Evolutionary conservation across 2,888 invertebrate species (phyloP).

Genomic region (Rhopalosiphum nymphaeae): DNA sequence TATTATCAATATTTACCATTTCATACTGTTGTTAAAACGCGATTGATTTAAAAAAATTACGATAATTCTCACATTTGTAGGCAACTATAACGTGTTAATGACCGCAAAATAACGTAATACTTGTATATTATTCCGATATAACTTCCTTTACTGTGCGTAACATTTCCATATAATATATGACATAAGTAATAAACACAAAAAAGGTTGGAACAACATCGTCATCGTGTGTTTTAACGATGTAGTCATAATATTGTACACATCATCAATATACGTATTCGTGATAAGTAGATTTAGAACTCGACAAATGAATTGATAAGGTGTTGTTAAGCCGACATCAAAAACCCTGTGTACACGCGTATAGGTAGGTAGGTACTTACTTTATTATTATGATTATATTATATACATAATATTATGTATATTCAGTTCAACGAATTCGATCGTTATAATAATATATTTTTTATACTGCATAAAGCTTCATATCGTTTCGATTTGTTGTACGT

Average conservation of each 20-base stretch:
- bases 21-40: background rate
- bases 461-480: background rate
- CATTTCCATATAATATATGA: background rate
- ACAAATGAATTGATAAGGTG: background rate
- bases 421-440: background rate
- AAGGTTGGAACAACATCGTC: background rate
- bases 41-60: background rate
- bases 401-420: background rate
- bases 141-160: background rate
- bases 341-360: background rate
- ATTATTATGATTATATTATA: background rate
- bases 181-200: background rate
- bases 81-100: background rate
- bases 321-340: background rate
- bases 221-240: background rate
- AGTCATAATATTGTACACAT: background rate
- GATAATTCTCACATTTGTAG: too few relatives aligned
- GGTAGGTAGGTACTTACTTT: background rate
- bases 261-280: background rate
- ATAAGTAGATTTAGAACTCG: background rate
- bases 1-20: background rate
- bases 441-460: slow-evolving; percentile 19
- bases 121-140: background rate
- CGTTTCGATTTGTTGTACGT: background rate
- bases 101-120: background rate